A percentile compares a stretch with the other conserved stretches of the same genome.
phyloP scores from a whole-genome alignment of 2,888 invertebrate species.

The Cephus rjabovi region DNA sequence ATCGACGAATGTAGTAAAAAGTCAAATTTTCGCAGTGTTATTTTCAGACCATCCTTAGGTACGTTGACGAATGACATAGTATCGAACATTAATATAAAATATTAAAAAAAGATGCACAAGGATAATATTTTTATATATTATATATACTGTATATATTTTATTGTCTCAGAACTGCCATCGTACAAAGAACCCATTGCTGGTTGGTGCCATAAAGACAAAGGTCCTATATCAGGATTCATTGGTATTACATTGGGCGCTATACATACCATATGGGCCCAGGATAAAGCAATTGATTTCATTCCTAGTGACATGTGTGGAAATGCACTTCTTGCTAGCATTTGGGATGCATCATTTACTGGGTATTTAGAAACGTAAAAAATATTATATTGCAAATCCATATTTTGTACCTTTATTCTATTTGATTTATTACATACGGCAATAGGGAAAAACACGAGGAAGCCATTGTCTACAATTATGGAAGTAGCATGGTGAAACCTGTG shows the following conservation, averaged over 20 bases:
- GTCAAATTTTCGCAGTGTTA: constrained; percentile 36
- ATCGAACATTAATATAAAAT: not conserved
- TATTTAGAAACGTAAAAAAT: not conserved
- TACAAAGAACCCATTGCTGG: constrained; percentile 41
- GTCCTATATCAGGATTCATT: constrained; percentile 24
- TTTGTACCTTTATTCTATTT: not conserved
- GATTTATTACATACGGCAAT: not conserved
- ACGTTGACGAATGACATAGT: constrained; percentile 5
- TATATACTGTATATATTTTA: not conserved
- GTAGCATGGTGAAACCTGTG: constrained; percentile 76
- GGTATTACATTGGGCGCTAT: constrained; percentile 37
- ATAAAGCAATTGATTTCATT: constrained; percentile 37
- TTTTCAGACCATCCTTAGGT: constrained; percentile 51
- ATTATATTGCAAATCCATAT: not conserved
- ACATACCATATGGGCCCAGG: constrained; percentile 27
- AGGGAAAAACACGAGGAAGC: constrained; percentile 50
- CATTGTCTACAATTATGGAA: constrained; percentile 86
- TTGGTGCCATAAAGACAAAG: constrained; percentile 40
- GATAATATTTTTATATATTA: not conserved
- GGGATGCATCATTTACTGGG: constrained; percentile 32
- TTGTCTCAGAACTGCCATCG: constrained; percentile 37
- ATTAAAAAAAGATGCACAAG: not conserved
- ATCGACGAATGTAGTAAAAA: constrained; percentile 38
- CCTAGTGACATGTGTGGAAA: constrained; percentile 49
- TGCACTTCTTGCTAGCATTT: constrained; percentile 39